A percentile compares a stretch with the other conserved stretches of the same genome.
These are phyloP conservation scores for Cephalotes varians DNA, from an alignment of 2,888 invertebrate species.

Conservation along the genomic window DNA sequence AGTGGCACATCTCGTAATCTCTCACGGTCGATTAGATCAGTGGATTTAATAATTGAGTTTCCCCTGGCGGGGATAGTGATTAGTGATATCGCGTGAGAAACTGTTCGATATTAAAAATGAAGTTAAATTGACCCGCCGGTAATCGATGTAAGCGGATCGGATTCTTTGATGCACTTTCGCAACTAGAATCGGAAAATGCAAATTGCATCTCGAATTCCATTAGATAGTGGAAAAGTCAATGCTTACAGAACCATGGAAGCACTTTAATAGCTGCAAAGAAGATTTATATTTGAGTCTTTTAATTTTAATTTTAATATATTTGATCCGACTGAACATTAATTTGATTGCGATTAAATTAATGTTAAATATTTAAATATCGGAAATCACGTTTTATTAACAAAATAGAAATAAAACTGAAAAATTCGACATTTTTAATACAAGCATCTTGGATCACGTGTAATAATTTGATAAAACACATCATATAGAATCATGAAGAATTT, in stretches of 20 bases:
- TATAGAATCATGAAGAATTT: background rate
- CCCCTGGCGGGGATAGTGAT: background rate
- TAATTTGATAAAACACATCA: background rate
- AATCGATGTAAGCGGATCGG: conserved; percentile 36
- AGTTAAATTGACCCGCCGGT: background rate
- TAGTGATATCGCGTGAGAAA: conserved; percentile 26
- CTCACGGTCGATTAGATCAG: conserved; percentile 63
- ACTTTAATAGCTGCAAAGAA: conserved; percentile 25
- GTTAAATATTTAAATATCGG: background rate
- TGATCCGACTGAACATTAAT: background rate
- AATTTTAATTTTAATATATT: background rate
- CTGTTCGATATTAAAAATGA: conserved; percentile 36
- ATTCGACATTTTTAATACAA: background rate
- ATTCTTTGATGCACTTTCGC: conserved; percentile 29
- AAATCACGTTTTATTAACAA: background rate
- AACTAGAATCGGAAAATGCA: conserved; percentile 35
- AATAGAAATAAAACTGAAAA: background rate
- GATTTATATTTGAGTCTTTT: background rate
- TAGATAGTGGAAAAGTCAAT: conserved; percentile 27
- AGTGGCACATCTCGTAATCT: conserved; percentile 60
- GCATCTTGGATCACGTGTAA: background rate
- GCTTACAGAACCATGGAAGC: conserved; percentile 4
- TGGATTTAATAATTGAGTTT: conserved; percentile 66
- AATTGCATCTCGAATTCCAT: conserved; percentile 28
- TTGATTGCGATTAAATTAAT: background rate